Percentiles rank a stretch among this genome's conserved stretches.
These are phyloP conservation scores for Sialia sialis DNA, from an alignment of 2,113 vertebrate species.

Conservation along the genomic window DNA sequence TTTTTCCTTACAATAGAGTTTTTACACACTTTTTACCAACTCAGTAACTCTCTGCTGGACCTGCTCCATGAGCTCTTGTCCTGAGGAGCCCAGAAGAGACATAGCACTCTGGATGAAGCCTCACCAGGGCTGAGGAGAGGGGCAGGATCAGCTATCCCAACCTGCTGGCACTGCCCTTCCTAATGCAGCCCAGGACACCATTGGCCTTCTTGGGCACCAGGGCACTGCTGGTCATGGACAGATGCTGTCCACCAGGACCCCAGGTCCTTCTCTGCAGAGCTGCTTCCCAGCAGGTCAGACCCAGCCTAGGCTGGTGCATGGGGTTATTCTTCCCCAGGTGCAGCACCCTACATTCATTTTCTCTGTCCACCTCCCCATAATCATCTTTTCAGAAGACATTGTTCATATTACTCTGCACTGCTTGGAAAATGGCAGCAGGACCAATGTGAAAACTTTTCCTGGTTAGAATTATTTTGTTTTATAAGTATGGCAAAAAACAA, in stretches of 20 bases:
- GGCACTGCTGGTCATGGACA: not conserved
- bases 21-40: not conserved
- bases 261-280: not conserved
- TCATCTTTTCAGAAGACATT: not conserved
- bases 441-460: not conserved
- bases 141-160: not conserved
- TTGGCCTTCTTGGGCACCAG: not conserved
- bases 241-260: not conserved
- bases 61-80: not conserved
- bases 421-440: not conserved
- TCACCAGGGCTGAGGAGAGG: not conserved
- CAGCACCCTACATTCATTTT: not conserved
- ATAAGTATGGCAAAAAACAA: not conserved
- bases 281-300: rapidly evolving
- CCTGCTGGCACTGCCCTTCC: not conserved
- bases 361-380: not conserved
- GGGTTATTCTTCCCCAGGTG: rapidly evolving
- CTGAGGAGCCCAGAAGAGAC: not conserved
- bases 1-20: not conserved
- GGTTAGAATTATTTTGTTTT: not conserved
- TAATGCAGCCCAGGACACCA: no score
- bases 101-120: not conserved
- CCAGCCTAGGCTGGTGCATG: not conserved
- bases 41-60: not conserved
- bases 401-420: not conserved